Evolutionary conservation across 2,797 vertebrate genomes (phyloP).

Genomic region (Ispidina picta): DNA sequence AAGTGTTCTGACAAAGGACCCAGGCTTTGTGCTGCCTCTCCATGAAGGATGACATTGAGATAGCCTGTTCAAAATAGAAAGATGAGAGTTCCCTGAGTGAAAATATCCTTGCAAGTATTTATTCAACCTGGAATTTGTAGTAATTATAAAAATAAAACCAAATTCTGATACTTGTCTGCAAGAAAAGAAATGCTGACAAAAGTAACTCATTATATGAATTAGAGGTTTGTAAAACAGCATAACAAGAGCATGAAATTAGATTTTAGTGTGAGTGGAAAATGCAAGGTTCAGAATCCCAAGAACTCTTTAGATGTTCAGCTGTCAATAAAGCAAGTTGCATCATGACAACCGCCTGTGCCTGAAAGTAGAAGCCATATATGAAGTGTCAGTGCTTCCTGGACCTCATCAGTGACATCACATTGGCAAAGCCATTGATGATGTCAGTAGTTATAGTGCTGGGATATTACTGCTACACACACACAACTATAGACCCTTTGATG

Average conservation of each 20-base stretch:
- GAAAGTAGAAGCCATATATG: neutral
- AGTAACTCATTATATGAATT: neutral
- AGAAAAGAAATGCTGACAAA: neutral
- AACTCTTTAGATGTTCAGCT: neutral
- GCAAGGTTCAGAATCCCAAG: neutral
- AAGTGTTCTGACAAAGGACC: neutral
- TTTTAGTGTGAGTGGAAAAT: neutral
- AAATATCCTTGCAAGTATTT: neutral
- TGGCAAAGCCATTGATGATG: rapidly evolving
- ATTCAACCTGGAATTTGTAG: neutral
- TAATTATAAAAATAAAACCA: neutral
- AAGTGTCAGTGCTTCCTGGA: neutral
- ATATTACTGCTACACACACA: neutral
- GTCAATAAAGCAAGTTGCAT: neutral
- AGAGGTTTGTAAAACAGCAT: neutral
- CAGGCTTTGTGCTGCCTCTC: neutral
- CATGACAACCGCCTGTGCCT: neutral
- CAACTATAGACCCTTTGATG: neutral
- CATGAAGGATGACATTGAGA: neutral
- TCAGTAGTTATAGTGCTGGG: neutral
- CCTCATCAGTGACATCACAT: neutral
- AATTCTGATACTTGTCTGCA: neutral
- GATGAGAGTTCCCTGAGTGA: neutral
- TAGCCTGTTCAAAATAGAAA: neutral
- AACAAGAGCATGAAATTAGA: neutral